Conservation (phyloP, 2,888 invertebrate genomes). For the Amphipyra berbera region DNA sequence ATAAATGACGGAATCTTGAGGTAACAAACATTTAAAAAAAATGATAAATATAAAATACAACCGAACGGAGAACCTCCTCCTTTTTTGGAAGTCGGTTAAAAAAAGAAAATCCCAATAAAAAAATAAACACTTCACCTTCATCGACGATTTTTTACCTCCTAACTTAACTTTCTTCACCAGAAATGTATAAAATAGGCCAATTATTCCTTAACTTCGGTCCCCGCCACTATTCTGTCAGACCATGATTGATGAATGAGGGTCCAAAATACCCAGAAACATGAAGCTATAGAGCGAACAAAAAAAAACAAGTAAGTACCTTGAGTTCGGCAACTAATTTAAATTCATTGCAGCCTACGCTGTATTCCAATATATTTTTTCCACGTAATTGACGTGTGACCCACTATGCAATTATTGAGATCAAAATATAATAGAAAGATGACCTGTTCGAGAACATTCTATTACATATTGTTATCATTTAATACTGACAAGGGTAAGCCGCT, state of each 20-base stretch:
- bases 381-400: constrained; percentile 15
- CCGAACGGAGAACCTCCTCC: too few species aligned
- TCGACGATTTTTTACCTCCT: too few species aligned
- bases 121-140: too few species aligned
- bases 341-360: constrained; percentile 51
- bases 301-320: constrained; percentile 29
- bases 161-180: too few species aligned
- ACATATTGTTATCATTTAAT: background rate
- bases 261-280: constrained; percentile 33
- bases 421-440: constrained; percentile 2
- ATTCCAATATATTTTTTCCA: constrained; percentile 19
- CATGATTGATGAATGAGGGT: constrained; percentile 34
- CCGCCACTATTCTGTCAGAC: constrained; percentile 19
- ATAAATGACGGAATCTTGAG: too few species aligned
- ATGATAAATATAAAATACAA: too few species aligned
- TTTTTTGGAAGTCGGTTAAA: too few species aligned
- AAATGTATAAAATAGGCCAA: too few species aligned
- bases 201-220: constrained; percentile 4
- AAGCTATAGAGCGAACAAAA: background rate
- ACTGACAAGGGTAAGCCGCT: too few species aligned
- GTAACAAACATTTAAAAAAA: too few species aligned
- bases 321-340: constrained; percentile 53
- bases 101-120: too few species aligned
- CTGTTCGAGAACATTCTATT: background rate
- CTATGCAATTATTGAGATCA: constrained; percentile 9